These are phyloP conservation scores for Chrysocyon brachyurus DNA, from an alignment of 2,797 vertebrate species.

Conservation along the genomic window DNA sequence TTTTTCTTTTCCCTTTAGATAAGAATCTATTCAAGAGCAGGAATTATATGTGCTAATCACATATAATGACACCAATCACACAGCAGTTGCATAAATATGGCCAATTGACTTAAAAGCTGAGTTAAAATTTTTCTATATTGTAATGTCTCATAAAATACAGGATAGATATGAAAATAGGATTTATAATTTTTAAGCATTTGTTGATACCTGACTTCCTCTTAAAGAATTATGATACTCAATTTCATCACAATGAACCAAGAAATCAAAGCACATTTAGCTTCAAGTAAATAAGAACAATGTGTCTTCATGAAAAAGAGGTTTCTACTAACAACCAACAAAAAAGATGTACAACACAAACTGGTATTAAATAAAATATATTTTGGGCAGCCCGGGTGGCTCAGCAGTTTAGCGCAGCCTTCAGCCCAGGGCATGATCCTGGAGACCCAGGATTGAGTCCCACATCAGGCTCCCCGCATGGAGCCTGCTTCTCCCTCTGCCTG, in stretches of 20 bases:
- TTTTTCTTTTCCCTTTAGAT: constrained; percentile 41
- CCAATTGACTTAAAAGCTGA: background rate
- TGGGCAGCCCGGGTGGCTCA: too few relatives aligned
- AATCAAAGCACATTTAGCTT: constrained; percentile 50
- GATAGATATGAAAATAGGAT: constrained; percentile 6
- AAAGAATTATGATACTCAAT: constrained; percentile 21
- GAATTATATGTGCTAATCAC: background rate
- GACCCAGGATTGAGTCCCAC: too few relatives aligned
- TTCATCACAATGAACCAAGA: constrained; percentile 11
- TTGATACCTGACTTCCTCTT: background rate
- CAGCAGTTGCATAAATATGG: background rate
- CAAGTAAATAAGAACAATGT: background rate
- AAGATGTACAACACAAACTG: background rate
- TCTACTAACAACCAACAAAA: constrained; percentile 8
- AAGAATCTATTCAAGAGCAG: constrained; percentile 29
- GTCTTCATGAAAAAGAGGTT: constrained; percentile 7
- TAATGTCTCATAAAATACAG: constrained; percentile 59
- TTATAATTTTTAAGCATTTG: background rate
- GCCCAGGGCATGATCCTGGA: too few relatives aligned
- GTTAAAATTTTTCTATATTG: background rate
- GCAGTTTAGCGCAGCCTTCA: too few relatives aligned
- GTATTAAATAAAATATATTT: constrained; percentile 15
- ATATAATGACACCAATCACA: background rate
- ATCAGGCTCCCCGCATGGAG: too few relatives aligned
- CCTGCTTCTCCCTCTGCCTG: too few relatives aligned